phyloP scores from a whole-genome alignment of 92 coral and sea anemone genomes.

The Meandrina meandrites region DNA sequence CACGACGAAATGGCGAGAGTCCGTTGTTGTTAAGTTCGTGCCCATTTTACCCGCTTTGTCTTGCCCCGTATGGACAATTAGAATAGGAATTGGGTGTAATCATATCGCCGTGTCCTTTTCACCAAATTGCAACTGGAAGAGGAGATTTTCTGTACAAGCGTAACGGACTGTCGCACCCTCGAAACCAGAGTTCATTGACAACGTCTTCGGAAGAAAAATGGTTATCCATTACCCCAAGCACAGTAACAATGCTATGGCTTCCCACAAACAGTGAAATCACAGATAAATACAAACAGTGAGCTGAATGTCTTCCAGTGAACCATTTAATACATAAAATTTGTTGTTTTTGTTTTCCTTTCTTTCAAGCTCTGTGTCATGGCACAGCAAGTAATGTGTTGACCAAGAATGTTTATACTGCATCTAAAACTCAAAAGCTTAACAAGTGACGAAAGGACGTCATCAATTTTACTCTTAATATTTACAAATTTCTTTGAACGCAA shows the following conservation, averaged over 20 bases:
- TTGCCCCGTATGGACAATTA: too few relatives aligned
- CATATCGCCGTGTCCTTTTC: too few relatives aligned
- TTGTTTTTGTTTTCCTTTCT: neutral
- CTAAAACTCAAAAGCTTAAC: neutral
- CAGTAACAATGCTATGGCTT: neutral
- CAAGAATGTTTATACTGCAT: neutral
- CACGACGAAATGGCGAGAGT: too few relatives aligned
- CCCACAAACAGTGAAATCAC: neutral
- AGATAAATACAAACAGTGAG: neutral
- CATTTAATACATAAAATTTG: conserved; percentile 36
- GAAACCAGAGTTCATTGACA: too few relatives aligned
- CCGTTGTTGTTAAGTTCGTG: too few relatives aligned
- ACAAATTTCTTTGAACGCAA: conserved; percentile 22
- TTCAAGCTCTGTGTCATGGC: neutral
- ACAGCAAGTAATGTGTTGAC: neutral
- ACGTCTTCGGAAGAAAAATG: too few relatives aligned
- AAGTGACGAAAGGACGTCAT: neutral
- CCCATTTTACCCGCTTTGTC: too few relatives aligned
- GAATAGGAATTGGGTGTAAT: too few relatives aligned
- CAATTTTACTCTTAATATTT: conserved; percentile 11
- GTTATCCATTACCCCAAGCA: too few relatives aligned
- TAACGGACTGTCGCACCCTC: too few relatives aligned
- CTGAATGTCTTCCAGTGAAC: neutral
- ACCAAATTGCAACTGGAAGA: too few relatives aligned
- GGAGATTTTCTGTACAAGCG: too few relatives aligned